Evolutionary conservation across 2,888 invertebrate species (phyloP).

Genomic region (Caenorhabditis sp.): DNA sequence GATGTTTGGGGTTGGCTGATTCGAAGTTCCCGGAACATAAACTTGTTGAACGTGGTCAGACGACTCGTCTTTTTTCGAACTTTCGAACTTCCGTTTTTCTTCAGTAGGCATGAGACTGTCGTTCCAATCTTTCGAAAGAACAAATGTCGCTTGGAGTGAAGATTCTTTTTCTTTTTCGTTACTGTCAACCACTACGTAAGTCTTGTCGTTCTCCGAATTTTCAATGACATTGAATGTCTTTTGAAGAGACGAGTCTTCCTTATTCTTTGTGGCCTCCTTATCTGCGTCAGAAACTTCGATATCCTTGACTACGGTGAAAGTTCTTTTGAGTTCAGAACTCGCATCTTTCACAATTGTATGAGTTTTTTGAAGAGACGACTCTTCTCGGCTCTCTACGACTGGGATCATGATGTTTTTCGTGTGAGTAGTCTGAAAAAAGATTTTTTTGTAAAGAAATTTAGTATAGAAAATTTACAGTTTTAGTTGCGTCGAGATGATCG

Average conservation of each 20-base stretch:
- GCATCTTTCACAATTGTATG: conserved; percentile 11
- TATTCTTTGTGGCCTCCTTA: neutral
- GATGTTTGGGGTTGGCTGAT: too few species aligned
- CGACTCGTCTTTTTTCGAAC: too few species aligned
- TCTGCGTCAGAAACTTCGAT: neutral
- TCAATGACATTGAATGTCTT: conserved; percentile 17
- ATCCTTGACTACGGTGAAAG: neutral
- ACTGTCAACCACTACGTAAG: too few species aligned
- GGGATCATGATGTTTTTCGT: conserved; percentile 13
- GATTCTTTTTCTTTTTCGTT: too few species aligned
- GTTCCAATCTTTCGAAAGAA: too few species aligned
- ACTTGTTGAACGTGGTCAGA: too few species aligned
- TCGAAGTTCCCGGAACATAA: too few species aligned
- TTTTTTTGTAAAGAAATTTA: neutral
- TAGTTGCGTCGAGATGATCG: conserved; percentile 1
- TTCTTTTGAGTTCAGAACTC: neutral
- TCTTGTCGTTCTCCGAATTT: too few species aligned
- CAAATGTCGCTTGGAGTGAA: too few species aligned
- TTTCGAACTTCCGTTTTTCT: too few species aligned
- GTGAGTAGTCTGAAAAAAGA: conserved; percentile 28
- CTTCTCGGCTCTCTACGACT: neutral
- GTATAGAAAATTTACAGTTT: neutral
- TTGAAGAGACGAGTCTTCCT: conserved; percentile 14
- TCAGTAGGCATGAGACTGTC: too few species aligned
- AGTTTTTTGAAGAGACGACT: conserved; percentile 27